Base-by-base conservation (phyloP, 2,888 invertebrate genomes). In the Thysanoteuthis rhombus region DNA sequence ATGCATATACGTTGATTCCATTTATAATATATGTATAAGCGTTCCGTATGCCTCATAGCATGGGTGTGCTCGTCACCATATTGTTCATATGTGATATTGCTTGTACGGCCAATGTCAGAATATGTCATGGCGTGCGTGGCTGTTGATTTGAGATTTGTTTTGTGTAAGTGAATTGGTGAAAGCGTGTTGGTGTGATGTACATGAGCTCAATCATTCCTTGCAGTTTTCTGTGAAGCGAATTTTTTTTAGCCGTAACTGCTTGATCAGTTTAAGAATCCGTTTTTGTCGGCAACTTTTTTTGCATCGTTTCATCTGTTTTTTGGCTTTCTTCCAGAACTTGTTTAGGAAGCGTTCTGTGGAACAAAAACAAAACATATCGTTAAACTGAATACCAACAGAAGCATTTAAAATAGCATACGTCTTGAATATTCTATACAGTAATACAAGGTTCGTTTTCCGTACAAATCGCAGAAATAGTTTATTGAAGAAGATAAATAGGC, bases 251-350 rank as follows among this genome's bases (percentile, higher is more conserved):
- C 52, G 45, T 36, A 93, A 36, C 39, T 93, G 47, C 36, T 93
- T 93, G 32, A 93, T n/a, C 32, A 93, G 52, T 39, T 52, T 45
- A n/a, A 93, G 36, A 32, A 93, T 52, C 28, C 58, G 93, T n/a
- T 93, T 93, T 58, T 93, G 52, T 39, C 93, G 52, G 58, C 93
- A 93, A 16, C 45, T 93, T 58, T 93, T 93, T 45, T n/a, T 36
- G 93, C 93, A 93, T 25, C 93, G 93, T 36, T 93, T 93, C 36
- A 93, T 93, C 52, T 58, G 93, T 36, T 93, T 93, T 58, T 93
- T 93, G n/a, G 38, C 47, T 58, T 93, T 93, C 39, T 52, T 93
- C 38, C 39, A 58, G 36, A 93, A 93, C 32, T 45, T 40, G 28
- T 92, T 92, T 92, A 92, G n/a, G 45, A 45, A 92, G 8, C 92